Base-by-base conservation (phyloP, 1,140 invertebrate species). In the Monochamus saltuarius region DNA sequence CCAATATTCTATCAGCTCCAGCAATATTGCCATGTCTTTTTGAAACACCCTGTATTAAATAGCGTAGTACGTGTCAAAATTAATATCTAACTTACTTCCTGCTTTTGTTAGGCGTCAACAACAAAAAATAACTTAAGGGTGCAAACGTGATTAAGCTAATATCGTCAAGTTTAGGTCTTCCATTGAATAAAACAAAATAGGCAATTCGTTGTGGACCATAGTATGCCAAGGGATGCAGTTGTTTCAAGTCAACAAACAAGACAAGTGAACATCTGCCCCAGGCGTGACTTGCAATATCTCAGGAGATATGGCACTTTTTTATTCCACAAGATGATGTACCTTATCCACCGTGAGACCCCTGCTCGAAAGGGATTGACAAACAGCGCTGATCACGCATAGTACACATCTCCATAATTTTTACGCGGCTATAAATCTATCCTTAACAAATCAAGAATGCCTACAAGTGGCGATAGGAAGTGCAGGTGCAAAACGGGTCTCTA, bases 201-300 rank as follows among this genome's bases (percentile, higher is more conserved):
- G 35, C 22, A 35, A 51, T 51, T 51, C 49, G 49, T 51, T 37
- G 40, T 60, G 57, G 49, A 59, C 52, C 36, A 52, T 49, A 51
- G 49, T 49, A 40, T 39, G 46, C 51, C 53, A 45, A 64, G 64
- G 56, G 60, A 62, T 63, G 62, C 62, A 65, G 68, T 67, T 67
- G 65, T 67, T 62, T 69, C 63, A 63, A 62, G 42, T 66, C 51
- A 37, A 60, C 62, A 69, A 69, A 69, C 65, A 69, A 68, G 62
- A 70, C 65, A 65, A 62, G 66, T 58, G 64, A 70, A 67, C 68
- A 70, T 70, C 68, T 70, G 68, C 65, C 63, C 49, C 43, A 46
- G 58, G 56, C 68, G 68, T 70, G 68, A 70, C 68, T 70, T 67
- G 68, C 68, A 62, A 70, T 70, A 70, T 65, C 49, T 66, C 65